phyloP scores from a whole-genome alignment of 2,797 vertebrate species.

The Rhinoraja longicauda region DNA sequence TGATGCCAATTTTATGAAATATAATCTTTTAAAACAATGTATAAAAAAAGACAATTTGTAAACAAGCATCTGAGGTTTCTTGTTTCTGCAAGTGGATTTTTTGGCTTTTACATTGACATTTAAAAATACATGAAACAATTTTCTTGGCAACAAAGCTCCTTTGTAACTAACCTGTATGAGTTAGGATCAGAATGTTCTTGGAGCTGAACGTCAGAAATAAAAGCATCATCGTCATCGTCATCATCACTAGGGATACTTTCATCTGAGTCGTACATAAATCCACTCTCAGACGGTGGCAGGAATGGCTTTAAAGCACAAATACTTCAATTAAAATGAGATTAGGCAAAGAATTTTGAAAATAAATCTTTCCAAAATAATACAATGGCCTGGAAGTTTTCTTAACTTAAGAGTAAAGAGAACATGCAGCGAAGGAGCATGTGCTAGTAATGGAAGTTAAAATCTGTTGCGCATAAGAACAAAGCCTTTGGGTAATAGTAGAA shows the following conservation, averaged over 20 bases:
- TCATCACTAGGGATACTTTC: slow-evolving; percentile 89
- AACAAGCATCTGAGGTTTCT: no score
- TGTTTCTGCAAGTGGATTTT: neutral
- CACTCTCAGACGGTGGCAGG: slow-evolving; percentile 88
- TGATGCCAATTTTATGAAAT: neutral
- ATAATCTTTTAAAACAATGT: neutral
- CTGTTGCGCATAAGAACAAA: no score
- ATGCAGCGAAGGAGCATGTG: no score
- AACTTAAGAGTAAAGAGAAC: no score
- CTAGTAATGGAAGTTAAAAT: no score
- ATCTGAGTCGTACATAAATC: slow-evolving; percentile 87
- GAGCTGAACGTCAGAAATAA: slow-evolving; percentile 88
- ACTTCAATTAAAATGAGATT: neutral
- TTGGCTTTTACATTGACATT: neutral
- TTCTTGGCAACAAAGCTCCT: neutral
- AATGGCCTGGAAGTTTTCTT: neutral
- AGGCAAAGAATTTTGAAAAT: neutral
- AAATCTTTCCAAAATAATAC: neutral
- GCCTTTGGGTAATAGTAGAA: no score
- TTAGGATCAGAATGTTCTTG: slow-evolving; percentile 86
- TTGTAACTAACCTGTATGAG: slow-evolving; percentile 79
- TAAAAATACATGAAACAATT: slow-evolving; percentile 30
- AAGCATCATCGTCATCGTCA: slow-evolving; percentile 75
- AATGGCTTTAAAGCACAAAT: slow-evolving; percentile 75
- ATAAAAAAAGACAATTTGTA: neutral